Conservation (phyloP, 2,888 invertebrate species). For the Chymomyza caudatula region DNA sequence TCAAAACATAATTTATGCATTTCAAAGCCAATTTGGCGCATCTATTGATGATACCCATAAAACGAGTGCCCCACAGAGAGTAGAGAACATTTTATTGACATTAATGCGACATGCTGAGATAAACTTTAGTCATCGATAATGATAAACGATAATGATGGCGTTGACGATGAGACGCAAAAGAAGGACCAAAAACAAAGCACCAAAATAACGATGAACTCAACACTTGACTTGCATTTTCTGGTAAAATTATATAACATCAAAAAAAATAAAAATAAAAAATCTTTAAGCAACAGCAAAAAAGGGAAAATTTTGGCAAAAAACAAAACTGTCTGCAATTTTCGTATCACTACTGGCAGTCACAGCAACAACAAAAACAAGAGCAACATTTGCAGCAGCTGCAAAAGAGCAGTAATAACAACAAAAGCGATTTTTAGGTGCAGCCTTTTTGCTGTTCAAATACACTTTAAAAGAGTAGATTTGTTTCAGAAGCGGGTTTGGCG, state of each 20-base stretch:
- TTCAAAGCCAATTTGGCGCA: conserved; percentile 35
- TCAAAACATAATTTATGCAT: conserved; percentile 25
- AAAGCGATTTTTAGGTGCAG: conserved; percentile 13
- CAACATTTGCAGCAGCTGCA: conserved; percentile 4
- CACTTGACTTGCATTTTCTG: conserved; percentile 30
- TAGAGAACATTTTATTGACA: conserved; percentile 25
- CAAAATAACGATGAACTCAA: neutral
- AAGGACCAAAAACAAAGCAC: neutral
- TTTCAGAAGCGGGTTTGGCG: neutral
- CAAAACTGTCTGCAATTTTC: neutral
- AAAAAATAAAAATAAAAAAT: neutral
- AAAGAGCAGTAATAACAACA: conserved; percentile 20
- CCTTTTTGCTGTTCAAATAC: conserved; percentile 38
- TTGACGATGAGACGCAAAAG: conserved; percentile 6
- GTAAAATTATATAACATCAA: conserved; percentile 11
- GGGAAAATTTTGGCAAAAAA: neutral
- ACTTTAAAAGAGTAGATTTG: neutral
- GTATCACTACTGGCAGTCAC: conserved; percentile 7
- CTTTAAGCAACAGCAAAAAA: neutral
- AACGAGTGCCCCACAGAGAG: conserved; percentile 20
- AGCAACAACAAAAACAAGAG: neutral
- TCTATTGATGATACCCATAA: conserved; percentile 44
- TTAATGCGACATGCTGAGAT: conserved; percentile 31
- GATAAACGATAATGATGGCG: conserved; percentile 40
- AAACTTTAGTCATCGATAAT: conserved; percentile 42